Conservation (phyloP, 2,797 vertebrate species). For the Scolopax rusticola region DNA sequence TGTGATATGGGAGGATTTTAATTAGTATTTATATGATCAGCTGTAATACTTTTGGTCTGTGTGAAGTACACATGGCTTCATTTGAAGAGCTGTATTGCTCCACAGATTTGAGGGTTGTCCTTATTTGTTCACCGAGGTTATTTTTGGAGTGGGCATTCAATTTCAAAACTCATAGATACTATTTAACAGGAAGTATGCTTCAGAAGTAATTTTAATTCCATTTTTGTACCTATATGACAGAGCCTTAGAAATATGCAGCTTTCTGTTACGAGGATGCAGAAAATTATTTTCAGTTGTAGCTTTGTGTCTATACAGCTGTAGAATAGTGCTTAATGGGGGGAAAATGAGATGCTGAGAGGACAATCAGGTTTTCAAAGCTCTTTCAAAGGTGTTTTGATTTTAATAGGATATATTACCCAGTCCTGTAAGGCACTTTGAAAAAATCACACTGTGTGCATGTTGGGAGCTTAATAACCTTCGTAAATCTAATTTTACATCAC, state of each 20-base stretch:
- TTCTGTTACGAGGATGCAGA: background rate
- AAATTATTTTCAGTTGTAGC: background rate
- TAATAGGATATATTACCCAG: constrained; percentile 8
- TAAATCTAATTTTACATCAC: constrained; percentile 52
- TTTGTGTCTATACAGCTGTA: background rate
- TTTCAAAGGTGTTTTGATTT: constrained; percentile 58
- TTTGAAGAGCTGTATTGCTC: background rate
- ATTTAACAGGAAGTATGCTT: background rate
- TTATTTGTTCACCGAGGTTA: background rate
- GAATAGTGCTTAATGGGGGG: background rate
- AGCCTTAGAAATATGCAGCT: background rate
- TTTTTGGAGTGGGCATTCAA: constrained; percentile 28
- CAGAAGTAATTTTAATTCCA: constrained; percentile 5
- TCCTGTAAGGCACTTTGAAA: constrained; percentile 38
- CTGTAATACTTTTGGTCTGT: background rate
- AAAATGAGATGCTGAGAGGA: background rate
- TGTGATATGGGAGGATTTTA: constrained; percentile 58
- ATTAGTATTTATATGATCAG: constrained; percentile 45
- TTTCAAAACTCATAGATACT: background rate
- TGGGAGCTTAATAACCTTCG: constrained; percentile 50
- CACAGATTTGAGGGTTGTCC: background rate
- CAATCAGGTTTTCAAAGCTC: constrained; percentile 35
- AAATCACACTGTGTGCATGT: constrained; percentile 3
- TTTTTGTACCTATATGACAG: background rate
- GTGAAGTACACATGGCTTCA: background rate